phyloP scores from a whole-genome alignment of 2,888 invertebrate species.

The Apodemia hepburni region DNA sequence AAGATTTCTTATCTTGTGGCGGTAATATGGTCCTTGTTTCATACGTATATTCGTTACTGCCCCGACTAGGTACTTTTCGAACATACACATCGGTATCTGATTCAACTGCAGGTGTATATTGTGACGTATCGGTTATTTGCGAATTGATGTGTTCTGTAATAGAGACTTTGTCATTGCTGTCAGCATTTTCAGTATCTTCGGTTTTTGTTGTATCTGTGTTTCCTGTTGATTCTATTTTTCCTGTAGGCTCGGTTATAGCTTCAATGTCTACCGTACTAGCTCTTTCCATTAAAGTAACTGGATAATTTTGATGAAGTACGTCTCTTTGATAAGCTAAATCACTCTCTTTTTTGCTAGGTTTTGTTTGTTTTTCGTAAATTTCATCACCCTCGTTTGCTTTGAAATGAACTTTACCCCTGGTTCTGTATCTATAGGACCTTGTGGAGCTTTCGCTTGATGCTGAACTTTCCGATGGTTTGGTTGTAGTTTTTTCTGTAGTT shows the following conservation, averaged over 20 bases:
- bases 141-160: conserved; percentile 49
- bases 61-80: conserved; percentile 43
- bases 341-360: conserved; percentile 49
- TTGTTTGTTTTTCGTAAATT: conserved; percentile 47
- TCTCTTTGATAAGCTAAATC: conserved; percentile 82
- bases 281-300: conserved; percentile 76
- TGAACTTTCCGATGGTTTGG: conserved; percentile 42
- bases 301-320: conserved; percentile 82
- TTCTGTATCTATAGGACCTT: conserved; percentile 56
- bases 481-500: conserved; percentile 55
- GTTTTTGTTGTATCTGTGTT: conserved; percentile 41
- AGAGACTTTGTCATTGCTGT: conserved; percentile 59
- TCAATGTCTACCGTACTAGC: conserved; percentile 70
- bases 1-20: conserved; percentile 44
- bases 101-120: conserved; percentile 43
- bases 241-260: conserved; percentile 63
- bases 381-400: conserved; percentile 64
- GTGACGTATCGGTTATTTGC: conserved; percentile 43
- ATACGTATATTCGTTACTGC: conserved; percentile 46
- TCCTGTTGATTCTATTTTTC: conserved; percentile 44
- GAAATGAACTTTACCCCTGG: conserved; percentile 76
- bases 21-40: conserved; percentile 48
- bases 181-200: conserved; percentile 65
- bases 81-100: conserved; percentile 49
- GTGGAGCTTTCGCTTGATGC: conserved; percentile 53